A percentile compares a stretch with the other conserved stretches of the same genome.
Evolutionary conservation across 2,797 vertebrate genomes (phyloP).

Genomic region (Dendrocincla fuliginosa): DNA sequence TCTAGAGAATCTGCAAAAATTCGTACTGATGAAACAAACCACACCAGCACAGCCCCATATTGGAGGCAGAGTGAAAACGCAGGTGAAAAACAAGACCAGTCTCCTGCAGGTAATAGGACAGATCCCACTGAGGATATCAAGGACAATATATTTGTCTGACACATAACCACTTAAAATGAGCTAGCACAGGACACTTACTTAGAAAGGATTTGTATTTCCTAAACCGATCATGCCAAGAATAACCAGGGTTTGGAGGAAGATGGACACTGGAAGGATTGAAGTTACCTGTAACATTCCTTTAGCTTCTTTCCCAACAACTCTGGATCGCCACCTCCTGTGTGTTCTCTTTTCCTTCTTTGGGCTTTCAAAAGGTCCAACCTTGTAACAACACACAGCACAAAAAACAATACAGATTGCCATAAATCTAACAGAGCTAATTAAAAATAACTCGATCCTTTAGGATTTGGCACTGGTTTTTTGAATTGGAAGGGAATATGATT

Average conservation of each 20-base stretch:
- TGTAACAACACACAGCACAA: slow-evolving; percentile 62
- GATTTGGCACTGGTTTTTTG: not conserved
- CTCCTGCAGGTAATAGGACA: not conserved
- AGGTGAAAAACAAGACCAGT: not conserved
- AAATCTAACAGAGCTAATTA: not conserved
- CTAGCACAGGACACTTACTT: not conserved
- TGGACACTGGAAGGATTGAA: not conserved
- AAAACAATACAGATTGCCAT: slow-evolving; percentile 7
- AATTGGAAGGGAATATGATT: not conserved
- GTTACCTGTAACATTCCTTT: slow-evolving; percentile 94
- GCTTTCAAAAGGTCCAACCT: slow-evolving; percentile 91
- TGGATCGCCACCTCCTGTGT: slow-evolving; percentile 89
- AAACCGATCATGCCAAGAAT: not conserved
- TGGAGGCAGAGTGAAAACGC: not conserved
- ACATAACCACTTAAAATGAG: not conserved
- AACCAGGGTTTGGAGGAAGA: not conserved
- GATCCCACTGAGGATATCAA: not conserved
- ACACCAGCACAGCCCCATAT: not conserved
- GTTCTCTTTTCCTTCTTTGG: slow-evolving; percentile 95
- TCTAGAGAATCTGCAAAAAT: not conserved
- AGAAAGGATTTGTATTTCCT: not conserved
- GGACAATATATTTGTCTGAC: not conserved
- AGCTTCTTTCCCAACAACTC: slow-evolving; percentile 91
- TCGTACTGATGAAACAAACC: not conserved
- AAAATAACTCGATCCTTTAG: not conserved